A percentile compares a stretch with the other conserved stretches of the same genome.
These are phyloP conservation scores for Sebastes dallii DNA, from an alignment of 2,797 vertebrate species.

Conservation along the genomic window DNA sequence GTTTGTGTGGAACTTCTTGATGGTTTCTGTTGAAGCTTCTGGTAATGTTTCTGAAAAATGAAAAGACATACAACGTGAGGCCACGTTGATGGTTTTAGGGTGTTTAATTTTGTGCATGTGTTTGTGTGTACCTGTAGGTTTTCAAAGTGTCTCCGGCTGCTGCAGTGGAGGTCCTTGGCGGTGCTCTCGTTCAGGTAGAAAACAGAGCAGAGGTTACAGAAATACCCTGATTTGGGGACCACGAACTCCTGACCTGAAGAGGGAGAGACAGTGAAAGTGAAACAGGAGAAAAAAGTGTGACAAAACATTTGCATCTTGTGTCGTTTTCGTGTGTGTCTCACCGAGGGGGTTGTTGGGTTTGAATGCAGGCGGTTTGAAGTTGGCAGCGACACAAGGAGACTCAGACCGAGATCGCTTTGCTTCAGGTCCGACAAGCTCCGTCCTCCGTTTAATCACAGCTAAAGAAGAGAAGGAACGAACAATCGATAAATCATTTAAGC, in stretches of 20 bases:
- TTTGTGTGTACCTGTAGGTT: slow-evolving; percentile 84
- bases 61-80: not conserved
- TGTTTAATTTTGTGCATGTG: not conserved
- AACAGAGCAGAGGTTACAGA: slow-evolving; percentile 88
- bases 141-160: slow-evolving; percentile 82
- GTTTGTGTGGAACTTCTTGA: not conserved
- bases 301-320: not conserved
- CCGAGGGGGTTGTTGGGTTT: slow-evolving; percentile 57
- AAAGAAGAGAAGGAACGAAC: not conserved
- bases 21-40: slow-evolving; percentile 19
- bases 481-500: not conserved
- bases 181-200: slow-evolving; percentile 83
- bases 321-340: slow-evolving; percentile 13
- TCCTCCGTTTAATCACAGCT: slow-evolving; percentile 41
- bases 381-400: slow-evolving; percentile 12
- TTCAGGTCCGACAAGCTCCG: not conserved
- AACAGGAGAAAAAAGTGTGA: not conserved
- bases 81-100: not conserved
- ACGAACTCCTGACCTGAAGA: slow-evolving; percentile 64
- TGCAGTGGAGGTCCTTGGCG: slow-evolving; percentile 86
- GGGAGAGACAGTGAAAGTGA: not conserved
- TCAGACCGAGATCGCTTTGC: slow-evolving; percentile 45
- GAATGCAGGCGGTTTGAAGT: slow-evolving; percentile 49
- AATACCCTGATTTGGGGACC: slow-evolving; percentile 53
- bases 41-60: slow-evolving; percentile 57